These are phyloP conservation scores for Pachymerium ferrugineum DNA, from an alignment of 2,888 invertebrate genomes.

Conservation along the genomic window DNA sequence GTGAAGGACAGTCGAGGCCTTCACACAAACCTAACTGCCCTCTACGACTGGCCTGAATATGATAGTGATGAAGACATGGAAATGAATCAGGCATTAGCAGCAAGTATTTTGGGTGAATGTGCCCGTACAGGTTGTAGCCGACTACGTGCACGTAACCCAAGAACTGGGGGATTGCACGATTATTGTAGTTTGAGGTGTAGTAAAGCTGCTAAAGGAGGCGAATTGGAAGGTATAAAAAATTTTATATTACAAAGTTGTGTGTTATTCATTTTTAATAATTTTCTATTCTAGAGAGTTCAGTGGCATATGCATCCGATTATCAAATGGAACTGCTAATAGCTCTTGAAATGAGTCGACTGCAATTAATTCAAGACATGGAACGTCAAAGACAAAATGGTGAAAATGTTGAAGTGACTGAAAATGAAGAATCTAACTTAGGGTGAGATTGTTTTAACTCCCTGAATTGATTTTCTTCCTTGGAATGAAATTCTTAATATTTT, in stretches of 20 bases:
- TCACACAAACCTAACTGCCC: conserved; percentile 53
- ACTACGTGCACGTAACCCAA: conserved; percentile 51
- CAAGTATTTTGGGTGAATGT: conserved; percentile 46
- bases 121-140: conserved; percentile 48
- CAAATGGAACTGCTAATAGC: conserved; percentile 62
- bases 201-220: conserved; percentile 38
- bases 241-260: not conserved
- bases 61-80: conserved; percentile 53
- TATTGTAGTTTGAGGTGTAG: conserved; percentile 56
- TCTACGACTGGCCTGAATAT: conserved; percentile 59
- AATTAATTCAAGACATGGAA: conserved; percentile 58
- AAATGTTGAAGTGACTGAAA: not conserved
- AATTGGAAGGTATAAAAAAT: conserved; percentile 30
- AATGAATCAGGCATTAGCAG: conserved; percentile 45
- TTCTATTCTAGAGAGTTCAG: conserved; percentile 2
- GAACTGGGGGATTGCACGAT: conserved; percentile 53
- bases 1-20: conserved; percentile 53
- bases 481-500: not conserved
- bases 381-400: not conserved
- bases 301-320: conserved; percentile 50
- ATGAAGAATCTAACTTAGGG: not conserved
- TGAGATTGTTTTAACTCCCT: not conserved
- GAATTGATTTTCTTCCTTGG: not conserved
- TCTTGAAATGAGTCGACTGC: conserved; percentile 62
- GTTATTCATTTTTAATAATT: not conserved